Conservation (phyloP, 2,797 vertebrate species). For the Anabacerthia variegaticeps region DNA sequence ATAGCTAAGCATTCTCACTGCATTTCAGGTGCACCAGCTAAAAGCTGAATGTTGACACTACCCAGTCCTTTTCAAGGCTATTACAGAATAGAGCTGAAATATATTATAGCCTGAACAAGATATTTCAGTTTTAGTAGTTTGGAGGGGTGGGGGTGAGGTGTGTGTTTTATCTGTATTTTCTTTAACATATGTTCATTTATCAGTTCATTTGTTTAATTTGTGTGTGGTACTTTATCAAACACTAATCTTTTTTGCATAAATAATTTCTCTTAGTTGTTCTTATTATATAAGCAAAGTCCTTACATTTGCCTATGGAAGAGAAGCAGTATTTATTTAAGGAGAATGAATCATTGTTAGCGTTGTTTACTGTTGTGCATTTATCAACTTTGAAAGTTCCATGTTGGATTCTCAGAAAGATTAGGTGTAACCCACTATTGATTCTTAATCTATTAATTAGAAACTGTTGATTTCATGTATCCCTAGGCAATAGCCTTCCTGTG, state of each 20-base stretch:
- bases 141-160: rapidly evolving
- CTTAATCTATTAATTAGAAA: background rate
- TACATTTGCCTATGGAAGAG: background rate
- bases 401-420: background rate
- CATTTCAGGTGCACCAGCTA: background rate
- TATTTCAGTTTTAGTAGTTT: background rate
- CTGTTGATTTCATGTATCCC: background rate
- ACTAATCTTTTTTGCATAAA: background rate
- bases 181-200: background rate
- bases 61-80: background rate
- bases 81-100: background rate
- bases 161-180: background rate
- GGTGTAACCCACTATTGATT: background rate
- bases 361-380: background rate
- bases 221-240: background rate
- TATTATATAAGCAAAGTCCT: background rate
- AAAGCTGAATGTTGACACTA: background rate
- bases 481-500: background rate
- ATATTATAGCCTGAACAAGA: background rate
- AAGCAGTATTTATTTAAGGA: background rate
- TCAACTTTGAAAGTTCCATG: background rate
- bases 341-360: background rate
- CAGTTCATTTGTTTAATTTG: background rate
- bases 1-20: background rate
- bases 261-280: background rate